Conservation (phyloP, 1,140 invertebrate genomes). For the Parapsyche elsis region DNA sequence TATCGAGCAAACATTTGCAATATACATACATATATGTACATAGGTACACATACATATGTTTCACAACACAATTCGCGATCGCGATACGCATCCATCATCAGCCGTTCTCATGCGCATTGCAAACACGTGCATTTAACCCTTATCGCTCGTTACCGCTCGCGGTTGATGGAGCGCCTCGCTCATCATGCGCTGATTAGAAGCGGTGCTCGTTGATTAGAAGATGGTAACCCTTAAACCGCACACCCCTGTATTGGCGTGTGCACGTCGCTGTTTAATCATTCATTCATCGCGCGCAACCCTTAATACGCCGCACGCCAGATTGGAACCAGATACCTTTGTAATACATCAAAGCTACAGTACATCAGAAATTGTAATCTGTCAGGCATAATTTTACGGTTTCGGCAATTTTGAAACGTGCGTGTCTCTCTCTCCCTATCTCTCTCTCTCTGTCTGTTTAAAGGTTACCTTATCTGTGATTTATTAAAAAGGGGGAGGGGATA, state of each 20-base stretch:
- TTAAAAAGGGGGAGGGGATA: too few species aligned
- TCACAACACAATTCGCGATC: too few species aligned
- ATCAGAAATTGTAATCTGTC: too few species aligned
- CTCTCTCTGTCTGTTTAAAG: not conserved
- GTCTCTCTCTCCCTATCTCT: too few species aligned
- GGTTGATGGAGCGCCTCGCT: not conserved
- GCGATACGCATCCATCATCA: too few species aligned
- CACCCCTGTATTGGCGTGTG: slow-evolving; percentile 1
- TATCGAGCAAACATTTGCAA: too few species aligned
- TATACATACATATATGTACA: too few species aligned
- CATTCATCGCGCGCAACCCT: not conserved
- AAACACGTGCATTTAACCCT: too few species aligned
- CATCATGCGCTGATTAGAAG: not conserved
- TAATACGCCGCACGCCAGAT: slow-evolving; percentile 5
- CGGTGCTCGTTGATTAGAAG: slow-evolving; percentile 17
- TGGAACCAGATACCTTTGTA: not conserved
- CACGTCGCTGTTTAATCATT: slow-evolving; percentile 36
- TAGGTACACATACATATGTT: not conserved
- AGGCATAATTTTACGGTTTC: too few species aligned
- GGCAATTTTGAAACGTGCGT: not conserved
- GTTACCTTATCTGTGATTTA: not conserved
- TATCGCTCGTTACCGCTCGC: too few species aligned
- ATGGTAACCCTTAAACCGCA: slow-evolving; percentile 11
- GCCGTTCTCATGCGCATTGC: too few species aligned
- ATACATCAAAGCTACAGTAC: not conserved